Conservation (phyloP, 2,888 invertebrate genomes). For the Dolichopus griseipennis region DNA sequence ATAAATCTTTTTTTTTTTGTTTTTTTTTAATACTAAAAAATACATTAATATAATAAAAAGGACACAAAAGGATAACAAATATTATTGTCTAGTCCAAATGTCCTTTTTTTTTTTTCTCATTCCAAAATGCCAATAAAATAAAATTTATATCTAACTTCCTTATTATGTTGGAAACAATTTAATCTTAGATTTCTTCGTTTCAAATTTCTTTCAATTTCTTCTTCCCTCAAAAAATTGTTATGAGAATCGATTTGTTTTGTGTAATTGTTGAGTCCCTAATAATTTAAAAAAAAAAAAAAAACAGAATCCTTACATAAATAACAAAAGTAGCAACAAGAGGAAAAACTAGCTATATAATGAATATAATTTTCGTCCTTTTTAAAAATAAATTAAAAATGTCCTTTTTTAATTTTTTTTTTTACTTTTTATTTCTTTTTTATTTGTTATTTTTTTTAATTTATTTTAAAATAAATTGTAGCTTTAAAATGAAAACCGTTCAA, state of each 20-base stretch:
- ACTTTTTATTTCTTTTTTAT: neutral
- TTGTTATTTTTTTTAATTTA: too few species aligned
- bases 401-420: neutral
- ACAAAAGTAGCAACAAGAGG: neutral
- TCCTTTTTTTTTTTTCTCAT: neutral
- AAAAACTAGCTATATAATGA: neutral
- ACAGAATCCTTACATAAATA: too few species aligned
- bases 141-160: neutral
- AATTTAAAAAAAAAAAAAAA: neutral
- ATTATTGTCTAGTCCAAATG: neutral
- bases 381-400: slow-evolving; percentile 1
- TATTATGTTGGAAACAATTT: neutral
- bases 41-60: neutral
- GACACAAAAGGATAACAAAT: neutral
- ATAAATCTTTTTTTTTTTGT: neutral
- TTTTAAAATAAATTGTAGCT: too few species aligned
- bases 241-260: neutral
- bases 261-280: neutral
- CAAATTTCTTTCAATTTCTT: neutral
- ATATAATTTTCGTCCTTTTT: slow-evolving; percentile 1
- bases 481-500: too few species aligned
- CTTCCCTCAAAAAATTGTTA: neutral
- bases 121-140: neutral
- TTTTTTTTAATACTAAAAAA: neutral
- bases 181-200: neutral